These are phyloP conservation scores for Synodontis membranacea DNA, from an alignment of 2,113 vertebrate genomes.

Conservation along the genomic window DNA sequence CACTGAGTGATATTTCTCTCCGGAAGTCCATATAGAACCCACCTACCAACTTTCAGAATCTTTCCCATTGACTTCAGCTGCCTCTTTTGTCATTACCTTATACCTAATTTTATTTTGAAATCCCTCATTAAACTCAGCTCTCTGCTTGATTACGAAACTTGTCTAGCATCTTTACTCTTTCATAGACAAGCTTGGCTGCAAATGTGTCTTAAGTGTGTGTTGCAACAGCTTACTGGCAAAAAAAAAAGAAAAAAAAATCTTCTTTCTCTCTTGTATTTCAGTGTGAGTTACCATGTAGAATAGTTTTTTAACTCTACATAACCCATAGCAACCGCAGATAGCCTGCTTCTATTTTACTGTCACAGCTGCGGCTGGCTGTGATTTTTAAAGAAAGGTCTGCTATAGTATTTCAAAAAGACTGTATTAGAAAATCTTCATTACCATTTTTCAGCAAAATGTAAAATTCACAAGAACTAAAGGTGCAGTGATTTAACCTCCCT, in stretches of 20 bases:
- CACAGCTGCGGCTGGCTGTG: too few relatives aligned
- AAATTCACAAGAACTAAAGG: neutral
- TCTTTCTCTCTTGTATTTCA: neutral
- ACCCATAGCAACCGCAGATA: too few relatives aligned
- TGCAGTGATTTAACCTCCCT: neutral
- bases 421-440: neutral
- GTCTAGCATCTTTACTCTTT: neutral
- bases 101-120: neutral
- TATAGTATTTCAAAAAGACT: neutral
- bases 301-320: too few relatives aligned
- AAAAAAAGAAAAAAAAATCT: too few relatives aligned
- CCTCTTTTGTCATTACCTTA: too few relatives aligned
- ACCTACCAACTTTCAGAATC: too few relatives aligned
- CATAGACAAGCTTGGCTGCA: neutral
- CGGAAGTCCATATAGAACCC: too few relatives aligned
- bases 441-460: neutral
- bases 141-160: neutral
- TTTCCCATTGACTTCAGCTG: too few relatives aligned
- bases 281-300: neutral
- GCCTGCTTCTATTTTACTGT: too few relatives aligned
- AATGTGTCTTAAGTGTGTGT: neutral
- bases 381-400: too few relatives aligned
- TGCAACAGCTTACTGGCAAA: neutral
- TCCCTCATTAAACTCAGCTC: neutral
- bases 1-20: too few relatives aligned